A percentile compares a stretch with the other conserved stretches of the same genome.
These are phyloP conservation scores for Caranx melampygus DNA, from an alignment of 2,113 vertebrate genomes.

Conservation along the genomic window DNA sequence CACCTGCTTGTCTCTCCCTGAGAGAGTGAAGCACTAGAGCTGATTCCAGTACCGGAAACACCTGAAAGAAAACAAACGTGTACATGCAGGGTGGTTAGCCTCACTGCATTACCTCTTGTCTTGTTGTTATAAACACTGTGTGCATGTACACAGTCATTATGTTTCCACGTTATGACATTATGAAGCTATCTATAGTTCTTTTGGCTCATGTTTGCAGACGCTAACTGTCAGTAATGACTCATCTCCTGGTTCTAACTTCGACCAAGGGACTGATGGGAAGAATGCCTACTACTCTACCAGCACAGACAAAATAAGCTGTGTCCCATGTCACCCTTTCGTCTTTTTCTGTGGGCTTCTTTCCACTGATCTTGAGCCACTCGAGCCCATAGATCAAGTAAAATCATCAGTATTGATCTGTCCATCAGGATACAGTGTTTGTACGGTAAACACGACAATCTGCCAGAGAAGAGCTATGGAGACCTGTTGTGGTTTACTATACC, in stretches of 20 bases:
- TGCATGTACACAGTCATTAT: too few species aligned
- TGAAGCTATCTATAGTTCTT: too few species aligned
- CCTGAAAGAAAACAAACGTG: too few species aligned
- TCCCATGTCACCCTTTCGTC: constrained; percentile 1
- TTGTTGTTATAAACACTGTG: too few species aligned
- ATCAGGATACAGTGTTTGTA: constrained; percentile 22
- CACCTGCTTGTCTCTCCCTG: neutral
- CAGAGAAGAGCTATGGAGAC: constrained; percentile 45
- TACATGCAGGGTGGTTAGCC: too few species aligned
- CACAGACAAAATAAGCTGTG: neutral
- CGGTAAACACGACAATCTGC: constrained; percentile 60
- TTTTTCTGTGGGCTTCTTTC: constrained; percentile 1
- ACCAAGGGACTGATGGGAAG: neutral
- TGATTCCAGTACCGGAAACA: neutral
- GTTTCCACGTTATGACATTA: too few species aligned
- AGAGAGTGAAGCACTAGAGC: neutral
- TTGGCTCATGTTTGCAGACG: too few species aligned
- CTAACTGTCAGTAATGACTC: neutral
- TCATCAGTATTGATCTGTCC: too few species aligned
- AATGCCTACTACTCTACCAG: neutral
- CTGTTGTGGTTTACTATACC: constrained; percentile 46
- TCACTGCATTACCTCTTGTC: too few species aligned
- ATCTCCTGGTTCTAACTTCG: neutral
- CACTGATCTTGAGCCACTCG: constrained; percentile 26
- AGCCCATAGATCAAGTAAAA: constrained; percentile 6